These are phyloP conservation scores for Psilanteris sp. DNA, from an alignment of 1,140 invertebrate genomes.

Conservation along the genomic window DNA sequence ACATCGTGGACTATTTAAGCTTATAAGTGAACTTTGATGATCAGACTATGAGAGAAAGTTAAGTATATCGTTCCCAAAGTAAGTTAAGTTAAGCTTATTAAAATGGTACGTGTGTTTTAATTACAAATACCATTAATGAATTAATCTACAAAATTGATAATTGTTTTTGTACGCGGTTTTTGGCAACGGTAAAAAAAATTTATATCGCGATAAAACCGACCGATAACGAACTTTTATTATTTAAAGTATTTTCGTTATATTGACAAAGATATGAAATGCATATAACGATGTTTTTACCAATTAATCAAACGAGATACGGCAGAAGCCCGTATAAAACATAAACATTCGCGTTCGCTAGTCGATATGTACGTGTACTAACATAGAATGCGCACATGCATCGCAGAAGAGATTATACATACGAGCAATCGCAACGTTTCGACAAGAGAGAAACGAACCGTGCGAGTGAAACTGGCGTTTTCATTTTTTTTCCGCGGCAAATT, in stretches of 20 bases:
- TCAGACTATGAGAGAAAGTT: too few relatives aligned
- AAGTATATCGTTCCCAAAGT: too few relatives aligned
- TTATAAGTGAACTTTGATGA: too few relatives aligned
- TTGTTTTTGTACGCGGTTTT: background rate
- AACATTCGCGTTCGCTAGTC: slow-evolving; percentile 9
- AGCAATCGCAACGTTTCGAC: slow-evolving; percentile 28
- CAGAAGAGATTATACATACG: slow-evolving; percentile 28
- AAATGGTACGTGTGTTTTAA: background rate
- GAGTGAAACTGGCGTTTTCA: slow-evolving; percentile 6
- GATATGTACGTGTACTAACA: slow-evolving; percentile 7
- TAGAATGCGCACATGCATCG: slow-evolving; percentile 8
- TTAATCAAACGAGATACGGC: slow-evolving; percentile 47
- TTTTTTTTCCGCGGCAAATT: slow-evolving; percentile 46
- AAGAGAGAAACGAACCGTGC: slow-evolving; percentile 5
- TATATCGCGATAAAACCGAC: background rate
- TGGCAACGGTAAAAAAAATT: background rate
- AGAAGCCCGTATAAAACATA: slow-evolving; percentile 18
- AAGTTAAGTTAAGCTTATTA: too few relatives aligned
- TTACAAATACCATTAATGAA: slow-evolving; percentile 4
- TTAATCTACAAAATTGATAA: slow-evolving; percentile 8
- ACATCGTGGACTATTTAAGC: too few relatives aligned
- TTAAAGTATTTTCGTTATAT: slow-evolving; percentile 15
- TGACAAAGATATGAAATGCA: slow-evolving; percentile 19
- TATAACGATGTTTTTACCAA: slow-evolving; percentile 34
- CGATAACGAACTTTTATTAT: slow-evolving; percentile 26